Evolutionary conservation across 2,888 invertebrate species (phyloP), one percentile per base, ranked within the genome.

Genomic region (Patella caerulea): DNA sequence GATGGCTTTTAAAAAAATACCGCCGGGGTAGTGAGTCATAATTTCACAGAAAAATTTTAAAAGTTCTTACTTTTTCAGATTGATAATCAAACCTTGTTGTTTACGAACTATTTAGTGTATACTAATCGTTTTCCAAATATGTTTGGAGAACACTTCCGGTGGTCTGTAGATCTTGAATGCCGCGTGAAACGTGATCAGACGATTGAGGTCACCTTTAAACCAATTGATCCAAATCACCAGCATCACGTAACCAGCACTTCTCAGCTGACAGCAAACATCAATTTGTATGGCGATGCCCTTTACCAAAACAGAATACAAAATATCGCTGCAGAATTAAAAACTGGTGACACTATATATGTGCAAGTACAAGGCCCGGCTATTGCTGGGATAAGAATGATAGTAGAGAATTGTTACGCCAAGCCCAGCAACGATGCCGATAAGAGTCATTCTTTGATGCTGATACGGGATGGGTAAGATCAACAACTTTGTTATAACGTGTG

Each of bases 391-490:
- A 11, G 24, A 14, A 65, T 65, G 65, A 14, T 65, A 24, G 19
- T 65, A 65, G 65, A 65, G 7, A 24, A 65, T 65, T 65, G 65
- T 14, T 65, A 65, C 24, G 65, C 65, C 19, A 65, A 65, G 65
- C 65, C 65, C 19, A 15, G 14, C 65, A 11, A 24, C 2, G 24
- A 65, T 65, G 19, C 65, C 19, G 24, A 19, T 14, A 65, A 24
- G 17, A 24, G 19, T 11, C 3, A 65, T 3, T 65, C 65, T 24
- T 14, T 24, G 1, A 65, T 65, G 11, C 65, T 65, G 19, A 65
- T 65, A 24, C 12, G 24, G 2, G 14, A 65, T 14, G 65, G 65
- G 65, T 65, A 19, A 65, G 65, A 45, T 7, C 45, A 45, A 45
- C 9, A 45, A 45, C 9, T 45, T 45, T 45, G 45, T 45, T 45